These are phyloP conservation scores for Rhadina sibilatrix DNA, from an alignment of 2,113 vertebrate genomes.

Conservation along the genomic window DNA sequence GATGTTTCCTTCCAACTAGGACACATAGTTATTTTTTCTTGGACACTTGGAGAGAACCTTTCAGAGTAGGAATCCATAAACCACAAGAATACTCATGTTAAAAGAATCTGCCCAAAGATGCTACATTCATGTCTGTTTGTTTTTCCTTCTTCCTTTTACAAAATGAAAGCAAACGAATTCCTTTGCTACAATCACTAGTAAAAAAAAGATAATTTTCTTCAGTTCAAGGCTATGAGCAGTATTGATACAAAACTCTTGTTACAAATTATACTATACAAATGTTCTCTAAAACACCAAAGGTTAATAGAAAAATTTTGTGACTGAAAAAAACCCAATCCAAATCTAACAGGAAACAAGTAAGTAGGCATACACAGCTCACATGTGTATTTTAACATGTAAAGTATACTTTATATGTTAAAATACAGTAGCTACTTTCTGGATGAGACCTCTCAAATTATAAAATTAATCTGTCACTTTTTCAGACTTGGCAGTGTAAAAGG, in stretches of 20 bases:
- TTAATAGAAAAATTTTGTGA: background rate
- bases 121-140: background rate
- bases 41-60: slow-evolving; percentile 24
- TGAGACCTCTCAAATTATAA: background rate
- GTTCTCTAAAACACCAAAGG: background rate
- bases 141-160: background rate
- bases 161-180: slow-evolving; percentile 7
- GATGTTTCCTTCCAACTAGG: slow-evolving; percentile 50
- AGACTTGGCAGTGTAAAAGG: background rate
- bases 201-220: background rate
- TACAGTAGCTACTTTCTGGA: background rate
- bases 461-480: background rate
- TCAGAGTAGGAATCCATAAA: slow-evolving; percentile 26
- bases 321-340: background rate
- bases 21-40: slow-evolving; percentile 53
- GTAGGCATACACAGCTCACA: background rate
- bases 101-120: slow-evolving; percentile 45
- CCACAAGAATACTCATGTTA: slow-evolving; percentile 48
- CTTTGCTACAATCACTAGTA: background rate
- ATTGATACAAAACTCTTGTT: background rate
- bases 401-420: background rate
- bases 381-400: background rate
- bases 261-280: background rate
- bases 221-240: background rate
- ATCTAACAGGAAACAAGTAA: background rate